A percentile compares a stretch with the other conserved stretches of the same genome.
phyloP scores from a whole-genome alignment of 2,888 invertebrate genomes.

The Oscheius sp. region DNA sequence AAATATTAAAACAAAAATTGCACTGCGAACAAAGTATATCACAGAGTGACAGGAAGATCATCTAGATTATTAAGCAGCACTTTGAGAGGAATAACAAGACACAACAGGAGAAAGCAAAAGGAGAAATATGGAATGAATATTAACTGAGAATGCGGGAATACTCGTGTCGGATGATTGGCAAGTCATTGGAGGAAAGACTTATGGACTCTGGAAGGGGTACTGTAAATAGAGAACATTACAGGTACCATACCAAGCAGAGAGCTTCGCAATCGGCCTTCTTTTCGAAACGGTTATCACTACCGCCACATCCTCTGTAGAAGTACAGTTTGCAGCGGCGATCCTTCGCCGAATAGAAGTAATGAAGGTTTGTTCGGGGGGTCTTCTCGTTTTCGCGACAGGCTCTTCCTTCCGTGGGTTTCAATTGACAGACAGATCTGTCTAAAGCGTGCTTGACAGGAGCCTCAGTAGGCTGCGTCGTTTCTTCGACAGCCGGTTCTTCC shows the following conservation, averaged over 20 bases:
- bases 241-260: constrained; percentile 43
- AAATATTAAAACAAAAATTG: constrained; percentile 20
- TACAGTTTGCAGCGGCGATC: constrained; percentile 69
- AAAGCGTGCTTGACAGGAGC: constrained; percentile 5
- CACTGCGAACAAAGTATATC: constrained; percentile 10
- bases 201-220: constrained; percentile 40
- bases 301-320: constrained; percentile 70
- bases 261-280: constrained; percentile 66
- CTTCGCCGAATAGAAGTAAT: constrained; percentile 69
- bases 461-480: constrained; percentile 46
- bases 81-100: constrained; percentile 30
- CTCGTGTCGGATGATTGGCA: constrained; percentile 34
- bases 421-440: constrained; percentile 60
- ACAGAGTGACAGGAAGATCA: constrained; percentile 30
- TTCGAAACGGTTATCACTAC: constrained; percentile 67
- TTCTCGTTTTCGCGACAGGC: constrained; percentile 64
- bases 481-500: constrained; percentile 39
- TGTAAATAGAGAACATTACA: neutral
- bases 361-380: constrained; percentile 66
- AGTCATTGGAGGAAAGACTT: constrained; percentile 6
- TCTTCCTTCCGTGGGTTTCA: constrained; percentile 67
- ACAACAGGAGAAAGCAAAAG: constrained; percentile 21
- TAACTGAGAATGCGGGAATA: constrained; percentile 32
- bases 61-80: constrained; percentile 29
- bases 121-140: constrained; percentile 28